phyloP scores from a whole-genome alignment of 2,888 invertebrate species.

The Stramonita haemastoma region DNA sequence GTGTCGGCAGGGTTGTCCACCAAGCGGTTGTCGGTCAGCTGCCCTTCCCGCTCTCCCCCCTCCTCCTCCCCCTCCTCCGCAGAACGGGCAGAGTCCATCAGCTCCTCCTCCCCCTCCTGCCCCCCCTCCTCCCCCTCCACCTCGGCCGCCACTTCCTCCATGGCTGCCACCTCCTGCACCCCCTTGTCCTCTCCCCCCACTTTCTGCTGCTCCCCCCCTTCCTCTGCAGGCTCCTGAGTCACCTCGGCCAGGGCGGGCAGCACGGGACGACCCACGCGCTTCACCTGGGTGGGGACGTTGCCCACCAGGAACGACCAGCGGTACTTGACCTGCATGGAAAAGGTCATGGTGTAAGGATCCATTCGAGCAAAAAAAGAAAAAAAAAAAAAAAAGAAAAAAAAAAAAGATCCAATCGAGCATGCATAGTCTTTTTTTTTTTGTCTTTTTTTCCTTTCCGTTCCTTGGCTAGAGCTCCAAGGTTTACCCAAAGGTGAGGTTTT shows the following conservation, averaged over 20 bases:
- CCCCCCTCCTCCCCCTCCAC: constrained; percentile 54
- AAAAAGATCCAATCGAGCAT: no score
- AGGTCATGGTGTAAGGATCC: no score
- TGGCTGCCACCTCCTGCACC: constrained; percentile 50
- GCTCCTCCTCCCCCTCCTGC: constrained; percentile 57
- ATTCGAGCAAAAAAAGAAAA: no score
- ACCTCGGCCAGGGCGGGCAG: constrained; percentile 46
- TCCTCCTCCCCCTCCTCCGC: constrained; percentile 54
- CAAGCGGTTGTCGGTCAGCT: constrained; percentile 36
- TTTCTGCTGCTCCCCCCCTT: constrained; percentile 43
- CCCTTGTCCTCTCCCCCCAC: constrained; percentile 43
- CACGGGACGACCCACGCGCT: constrained; percentile 55
- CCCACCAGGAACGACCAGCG: constrained; percentile 77
- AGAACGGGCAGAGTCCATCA: constrained; percentile 30
- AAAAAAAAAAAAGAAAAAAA: no score
- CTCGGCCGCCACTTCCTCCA: constrained; percentile 51
- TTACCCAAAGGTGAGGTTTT: no score
- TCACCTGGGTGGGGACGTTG: constrained; percentile 65
- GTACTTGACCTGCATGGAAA: constrained; percentile 76
- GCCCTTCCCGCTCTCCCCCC: constrained; percentile 50
- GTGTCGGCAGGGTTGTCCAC: background rate
- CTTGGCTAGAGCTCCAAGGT: no score
- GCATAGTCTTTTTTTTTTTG: no score
- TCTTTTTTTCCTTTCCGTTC: no score
- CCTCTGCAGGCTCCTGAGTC: constrained; percentile 19